Conservation (phyloP, 2,797 vertebrate species). For the Atherinosoma microstoma region DNA sequence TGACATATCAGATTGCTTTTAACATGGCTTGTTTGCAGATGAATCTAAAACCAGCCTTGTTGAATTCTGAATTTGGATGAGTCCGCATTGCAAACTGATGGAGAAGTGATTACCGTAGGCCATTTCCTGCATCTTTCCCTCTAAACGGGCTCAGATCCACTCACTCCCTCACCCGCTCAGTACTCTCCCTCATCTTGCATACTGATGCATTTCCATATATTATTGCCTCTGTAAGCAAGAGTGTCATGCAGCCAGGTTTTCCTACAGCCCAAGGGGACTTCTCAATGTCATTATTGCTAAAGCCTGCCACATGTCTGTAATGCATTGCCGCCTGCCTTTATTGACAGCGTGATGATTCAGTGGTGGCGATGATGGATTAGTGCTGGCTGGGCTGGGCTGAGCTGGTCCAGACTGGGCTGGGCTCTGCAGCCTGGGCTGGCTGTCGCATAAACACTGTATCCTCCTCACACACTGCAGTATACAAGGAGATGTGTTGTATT, state of each 20-base stretch:
- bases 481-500: constrained; percentile 63
- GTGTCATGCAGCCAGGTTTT: constrained; percentile 73
- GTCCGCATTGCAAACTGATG: constrained; percentile 41
- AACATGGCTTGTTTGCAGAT: constrained; percentile 56
- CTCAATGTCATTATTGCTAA: constrained; percentile 86
- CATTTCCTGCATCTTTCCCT: constrained; percentile 38
- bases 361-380: constrained; percentile 83
- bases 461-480: constrained; percentile 62
- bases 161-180: constrained; percentile 31
- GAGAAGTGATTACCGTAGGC: constrained; percentile 44
- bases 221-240: constrained; percentile 85
- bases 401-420: constrained; percentile 69
- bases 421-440: constrained; percentile 71
- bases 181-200: constrained; percentile 52
- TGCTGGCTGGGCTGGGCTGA: constrained; percentile 54
- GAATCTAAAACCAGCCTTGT: constrained; percentile 45
- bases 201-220: constrained; percentile 78
- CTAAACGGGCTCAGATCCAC: constrained; percentile 22
- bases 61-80: constrained; percentile 34
- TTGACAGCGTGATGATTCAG: constrained; percentile 85
- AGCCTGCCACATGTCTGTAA: constrained; percentile 84
- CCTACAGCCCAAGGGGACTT: constrained; percentile 80
- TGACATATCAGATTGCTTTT: constrained; percentile 55
- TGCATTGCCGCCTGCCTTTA: constrained; percentile 83
- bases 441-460: constrained; percentile 73